Conservation (phyloP, 2,113 vertebrate species). For the Porphyrio hochstetteri region DNA sequence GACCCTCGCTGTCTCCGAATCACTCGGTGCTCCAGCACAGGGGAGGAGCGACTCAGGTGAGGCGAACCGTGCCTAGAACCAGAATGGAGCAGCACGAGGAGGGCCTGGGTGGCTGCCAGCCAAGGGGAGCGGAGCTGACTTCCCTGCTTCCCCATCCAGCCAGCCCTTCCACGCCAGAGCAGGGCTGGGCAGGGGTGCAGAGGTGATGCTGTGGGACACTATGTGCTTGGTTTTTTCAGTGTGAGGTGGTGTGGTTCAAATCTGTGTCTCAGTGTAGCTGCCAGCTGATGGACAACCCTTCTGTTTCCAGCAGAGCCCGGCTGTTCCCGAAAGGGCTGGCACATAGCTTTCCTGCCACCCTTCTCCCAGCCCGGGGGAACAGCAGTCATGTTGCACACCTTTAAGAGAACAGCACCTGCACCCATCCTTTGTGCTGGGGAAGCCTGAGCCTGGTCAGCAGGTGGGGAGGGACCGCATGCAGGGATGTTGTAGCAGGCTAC, state of each 20-base stretch:
- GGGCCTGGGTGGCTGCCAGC: neutral
- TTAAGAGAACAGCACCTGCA: neutral
- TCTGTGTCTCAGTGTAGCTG: neutral
- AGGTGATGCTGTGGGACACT: neutral
- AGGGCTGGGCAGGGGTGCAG: neutral
- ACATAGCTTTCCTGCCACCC: rapidly evolving
- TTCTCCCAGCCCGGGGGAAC: neutral
- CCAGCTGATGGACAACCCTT: neutral
- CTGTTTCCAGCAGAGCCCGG: neutral
- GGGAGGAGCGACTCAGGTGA: neutral
- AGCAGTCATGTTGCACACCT: rapidly evolving
- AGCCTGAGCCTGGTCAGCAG: neutral
- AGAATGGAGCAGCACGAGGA: rapidly evolving
- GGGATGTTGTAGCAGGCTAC: neutral
- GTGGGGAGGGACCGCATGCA: neutral
- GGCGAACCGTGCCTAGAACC: rapidly evolving
- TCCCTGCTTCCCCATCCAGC: neutral
- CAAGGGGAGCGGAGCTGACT: neutral
- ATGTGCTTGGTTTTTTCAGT: neutral
- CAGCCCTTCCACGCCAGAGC: rapidly evolving
- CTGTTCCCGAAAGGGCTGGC: neutral
- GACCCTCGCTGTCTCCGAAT: neutral
- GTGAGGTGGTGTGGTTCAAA: neutral
- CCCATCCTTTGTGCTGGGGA: neutral
- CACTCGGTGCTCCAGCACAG: neutral